Percentiles rank a stretch among this genome's conserved stretches.
phyloP scores from a whole-genome alignment of 2,797 vertebrate species.

The Eleutherodactylus coqui region DNA sequence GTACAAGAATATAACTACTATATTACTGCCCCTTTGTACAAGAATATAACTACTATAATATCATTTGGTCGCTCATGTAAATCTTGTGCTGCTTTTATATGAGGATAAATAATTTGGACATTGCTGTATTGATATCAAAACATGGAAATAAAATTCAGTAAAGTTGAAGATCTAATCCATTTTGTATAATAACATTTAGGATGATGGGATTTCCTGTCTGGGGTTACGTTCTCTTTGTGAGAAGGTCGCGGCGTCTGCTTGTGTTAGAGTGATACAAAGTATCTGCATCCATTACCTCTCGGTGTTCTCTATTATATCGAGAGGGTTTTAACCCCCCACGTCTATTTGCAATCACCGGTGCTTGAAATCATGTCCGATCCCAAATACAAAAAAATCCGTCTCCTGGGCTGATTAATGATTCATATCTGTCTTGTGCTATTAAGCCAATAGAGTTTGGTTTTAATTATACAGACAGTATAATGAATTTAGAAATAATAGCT shows the following conservation, averaged over 20 bases:
- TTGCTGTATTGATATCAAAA: neutral
- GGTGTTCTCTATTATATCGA: neutral
- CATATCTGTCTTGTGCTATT: conserved; percentile 46
- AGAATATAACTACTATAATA: neutral
- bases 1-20: neutral
- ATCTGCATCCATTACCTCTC: conserved; percentile 15
- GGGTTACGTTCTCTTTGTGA: neutral
- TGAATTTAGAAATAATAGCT: conserved; percentile 44
- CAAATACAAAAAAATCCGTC: conserved; percentile 13
- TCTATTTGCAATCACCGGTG: conserved; percentile 18
- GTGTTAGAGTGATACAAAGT: neutral
- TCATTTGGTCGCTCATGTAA: too few species aligned
- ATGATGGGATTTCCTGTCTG: neutral
- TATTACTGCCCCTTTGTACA: neutral
- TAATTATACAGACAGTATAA: conserved; percentile 45
- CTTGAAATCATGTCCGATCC: conserved; percentile 42
- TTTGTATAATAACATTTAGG: conserved; percentile 28
- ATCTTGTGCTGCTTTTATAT: neutral
- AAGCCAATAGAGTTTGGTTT: conserved; percentile 1
- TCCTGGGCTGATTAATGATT: conserved; percentile 32
- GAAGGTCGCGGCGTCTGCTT: neutral
- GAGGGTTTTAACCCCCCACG: conserved; percentile 27
- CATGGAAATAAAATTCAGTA: neutral
- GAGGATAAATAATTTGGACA: neutral
- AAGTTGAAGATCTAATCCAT: neutral